A percentile compares a stretch with the other conserved stretches of the same genome.
phyloP scores from a whole-genome alignment of 2,888 invertebrate species.

The Paralinhomoeus sp. region DNA sequence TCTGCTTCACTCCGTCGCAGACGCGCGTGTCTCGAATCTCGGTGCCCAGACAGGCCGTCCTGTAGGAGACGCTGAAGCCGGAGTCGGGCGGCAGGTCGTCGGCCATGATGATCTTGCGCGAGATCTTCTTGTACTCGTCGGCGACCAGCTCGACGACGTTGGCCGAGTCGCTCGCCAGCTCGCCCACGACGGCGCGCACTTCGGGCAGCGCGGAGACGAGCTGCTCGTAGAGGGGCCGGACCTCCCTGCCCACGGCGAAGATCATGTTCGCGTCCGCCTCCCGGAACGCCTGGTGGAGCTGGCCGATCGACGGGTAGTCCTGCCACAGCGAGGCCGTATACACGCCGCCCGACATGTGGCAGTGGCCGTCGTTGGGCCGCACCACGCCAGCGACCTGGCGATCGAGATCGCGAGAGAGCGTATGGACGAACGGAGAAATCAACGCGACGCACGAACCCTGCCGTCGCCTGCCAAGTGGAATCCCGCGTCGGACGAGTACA shows the following conservation, averaged over 20 bases:
- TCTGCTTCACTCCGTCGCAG: conserved; percentile 71
- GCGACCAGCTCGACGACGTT: conserved; percentile 84
- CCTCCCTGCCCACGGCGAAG: conserved; percentile 33
- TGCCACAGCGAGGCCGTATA: conserved; percentile 43
- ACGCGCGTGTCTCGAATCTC: conserved; percentile 47
- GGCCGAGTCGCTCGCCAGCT: conserved; percentile 69
- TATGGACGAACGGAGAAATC: too few species aligned
- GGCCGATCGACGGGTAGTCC: conserved; percentile 93
- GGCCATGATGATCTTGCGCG: conserved; percentile 4
- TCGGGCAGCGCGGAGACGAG: conserved; percentile 58
- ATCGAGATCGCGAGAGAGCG: too few species aligned
- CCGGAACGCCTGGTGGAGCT: conserved; percentile 58
- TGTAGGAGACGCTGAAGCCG: conserved; percentile 60
- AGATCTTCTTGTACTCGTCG: conserved; percentile 44
- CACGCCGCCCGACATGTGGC: conserved; percentile 43
- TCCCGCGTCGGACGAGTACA: conserved; percentile 93
- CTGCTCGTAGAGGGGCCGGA: conserved; percentile 56
- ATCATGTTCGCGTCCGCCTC: conserved; percentile 87
- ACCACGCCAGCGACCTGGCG: conserved; percentile 19
- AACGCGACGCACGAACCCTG: too few species aligned
- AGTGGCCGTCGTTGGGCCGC: conserved; percentile 57
- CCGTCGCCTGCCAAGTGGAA: conserved; percentile 99
- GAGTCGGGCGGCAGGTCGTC: conserved; percentile 33
- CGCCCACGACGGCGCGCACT: conserved; percentile 62
- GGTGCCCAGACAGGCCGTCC: conserved; percentile 46